Evolutionary conservation across 1,140 invertebrate species (phyloP), one percentile per base, ranked within the genome.

Genomic region (Bombus fervidus): DNA sequence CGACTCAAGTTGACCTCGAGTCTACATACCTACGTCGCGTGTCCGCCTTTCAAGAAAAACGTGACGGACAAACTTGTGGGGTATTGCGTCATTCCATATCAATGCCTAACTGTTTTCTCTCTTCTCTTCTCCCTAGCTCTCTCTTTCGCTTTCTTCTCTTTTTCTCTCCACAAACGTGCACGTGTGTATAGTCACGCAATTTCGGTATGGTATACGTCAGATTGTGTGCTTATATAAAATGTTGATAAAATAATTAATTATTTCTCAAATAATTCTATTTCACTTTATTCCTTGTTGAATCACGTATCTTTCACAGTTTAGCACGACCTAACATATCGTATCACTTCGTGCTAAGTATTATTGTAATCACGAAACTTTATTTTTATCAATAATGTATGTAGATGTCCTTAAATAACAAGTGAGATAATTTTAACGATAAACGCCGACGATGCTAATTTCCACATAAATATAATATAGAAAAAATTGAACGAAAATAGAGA

Each of bases 1-100:
- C 86, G 89, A 64, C 85, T 62, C 64, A 18, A 73, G 12, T 73
- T 83, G 77, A 86, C 73, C 77, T 72, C 75, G 57, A 80, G 18
- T 76, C 79, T 66, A 83, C 59, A n/a, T 62, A 53, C 47, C 47
- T 53, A 62, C 76, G 59, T 89, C 79, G 66, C 41, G 37, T 62
- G 62, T 76, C 39, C 76, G 74, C 75, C 76, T 72, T 85, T 77
- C 37, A 37, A 72, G 34, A 72, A 64, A 39, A 83, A 47, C 77
- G 37, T 72, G 81, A 86, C 72, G 64, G 72, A 77, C 41, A n/a
- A 83, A 86, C 76, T 86, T 77, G 71, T 53, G 3, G 43, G 37
- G 22, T 53, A 43, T 83, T 86, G 72, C 84, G 71, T 82, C 78
- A 81, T 57, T 82, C 34, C n/a, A 28, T 59, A 68, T 81, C 69